Evolutionary conservation across 1,140 invertebrate genomes (phyloP).

Genomic region (Holcopasites calliopsidis): DNA sequence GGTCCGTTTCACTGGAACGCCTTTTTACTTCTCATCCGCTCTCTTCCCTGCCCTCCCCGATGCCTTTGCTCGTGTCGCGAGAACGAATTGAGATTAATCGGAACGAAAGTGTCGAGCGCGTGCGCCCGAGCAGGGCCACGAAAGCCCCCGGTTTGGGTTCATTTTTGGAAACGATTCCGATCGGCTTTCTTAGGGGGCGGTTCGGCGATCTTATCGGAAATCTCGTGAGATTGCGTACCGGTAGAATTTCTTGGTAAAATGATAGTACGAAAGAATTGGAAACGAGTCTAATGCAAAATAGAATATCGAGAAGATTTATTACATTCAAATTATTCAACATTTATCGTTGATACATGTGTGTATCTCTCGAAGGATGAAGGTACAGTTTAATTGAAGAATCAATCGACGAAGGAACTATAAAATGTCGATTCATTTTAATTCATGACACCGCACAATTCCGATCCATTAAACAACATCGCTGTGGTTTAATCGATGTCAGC

Average conservation of each 20-base stretch:
- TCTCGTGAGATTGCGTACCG: too few relatives aligned
- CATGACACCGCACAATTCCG: not conserved
- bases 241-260: too few relatives aligned
- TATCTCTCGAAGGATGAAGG: not conserved
- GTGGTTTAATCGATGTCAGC: not conserved
- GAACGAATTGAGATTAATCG: conserved; percentile 76
- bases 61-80: conserved; percentile 54
- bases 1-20: conserved; percentile 65
- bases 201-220: not conserved
- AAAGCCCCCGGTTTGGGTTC: too few relatives aligned
- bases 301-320: too few relatives aligned
- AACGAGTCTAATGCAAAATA: too few relatives aligned
- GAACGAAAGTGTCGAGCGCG: conserved; percentile 73
- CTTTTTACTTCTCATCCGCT: conserved; percentile 61
- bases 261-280: too few relatives aligned
- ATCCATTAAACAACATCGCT: not conserved
- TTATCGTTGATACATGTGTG: conserved; percentile 29
- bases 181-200: not conserved
- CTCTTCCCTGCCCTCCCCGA: not conserved
- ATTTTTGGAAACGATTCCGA: too few relatives aligned
- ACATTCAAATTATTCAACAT: too few relatives aligned
- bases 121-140: conserved; percentile 70
- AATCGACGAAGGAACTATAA: not conserved
- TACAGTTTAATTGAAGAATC: not conserved
- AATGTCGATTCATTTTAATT: not conserved